These are phyloP conservation scores for Phthorimaea operculella DNA, from an alignment of 1,140 invertebrate species.

Conservation along the genomic window DNA sequence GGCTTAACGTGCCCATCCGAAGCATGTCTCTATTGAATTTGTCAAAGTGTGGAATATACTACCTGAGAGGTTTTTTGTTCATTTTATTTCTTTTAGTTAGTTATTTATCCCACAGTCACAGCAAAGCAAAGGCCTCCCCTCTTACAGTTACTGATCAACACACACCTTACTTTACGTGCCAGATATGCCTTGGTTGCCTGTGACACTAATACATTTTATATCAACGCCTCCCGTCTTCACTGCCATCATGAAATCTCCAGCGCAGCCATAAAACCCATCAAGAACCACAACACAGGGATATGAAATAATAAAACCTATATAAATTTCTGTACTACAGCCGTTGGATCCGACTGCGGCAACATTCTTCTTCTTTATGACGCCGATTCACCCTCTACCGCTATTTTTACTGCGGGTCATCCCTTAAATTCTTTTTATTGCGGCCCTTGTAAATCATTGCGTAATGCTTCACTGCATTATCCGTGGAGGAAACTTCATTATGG, in stretches of 20 bases:
- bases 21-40: too few relatives aligned
- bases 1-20: too few relatives aligned
- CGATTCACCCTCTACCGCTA: slow-evolving; percentile 17
- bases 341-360: slow-evolving; percentile 24
- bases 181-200: too few relatives aligned
- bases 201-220: too few relatives aligned
- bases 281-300: slow-evolving; percentile 6
- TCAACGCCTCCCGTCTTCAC: neutral
- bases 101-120: too few relatives aligned
- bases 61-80: too few relatives aligned
- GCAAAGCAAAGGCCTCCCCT: too few relatives aligned
- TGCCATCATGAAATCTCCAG: neutral
- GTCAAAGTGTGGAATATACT: too few relatives aligned
- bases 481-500: slow-evolving; percentile 64
- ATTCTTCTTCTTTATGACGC: slow-evolving; percentile 59
- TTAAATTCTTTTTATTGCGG: slow-evolving; percentile 67
- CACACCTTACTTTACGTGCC: too few relatives aligned
- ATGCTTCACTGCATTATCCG: slow-evolving; percentile 62
- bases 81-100: too few relatives aligned
- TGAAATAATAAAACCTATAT: slow-evolving; percentile 26
- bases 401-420: slow-evolving; percentile 60
- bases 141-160: too few relatives aligned
- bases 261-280: neutral
- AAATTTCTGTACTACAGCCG: slow-evolving; percentile 19
- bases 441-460: slow-evolving; percentile 64